Conservation (phyloP, 2,797 vertebrate species). For the Allobates femoralis region DNA sequence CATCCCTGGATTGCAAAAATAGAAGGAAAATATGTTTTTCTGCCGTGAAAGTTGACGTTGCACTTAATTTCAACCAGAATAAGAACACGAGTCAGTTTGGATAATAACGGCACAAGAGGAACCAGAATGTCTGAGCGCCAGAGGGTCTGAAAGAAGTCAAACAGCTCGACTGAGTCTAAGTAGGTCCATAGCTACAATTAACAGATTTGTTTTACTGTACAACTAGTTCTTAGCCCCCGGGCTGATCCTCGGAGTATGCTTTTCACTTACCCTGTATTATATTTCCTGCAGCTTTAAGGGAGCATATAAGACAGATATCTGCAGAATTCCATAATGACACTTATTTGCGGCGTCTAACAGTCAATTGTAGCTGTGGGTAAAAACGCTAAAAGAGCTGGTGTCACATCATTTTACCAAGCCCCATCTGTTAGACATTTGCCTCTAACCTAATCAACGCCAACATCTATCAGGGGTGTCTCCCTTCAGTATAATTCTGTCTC, state of each 20-base stretch:
- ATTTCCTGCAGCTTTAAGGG: conserved; percentile 24
- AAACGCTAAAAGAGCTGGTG: conserved; percentile 38
- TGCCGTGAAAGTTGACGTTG: no score
- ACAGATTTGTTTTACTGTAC: conserved; percentile 29
- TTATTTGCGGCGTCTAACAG: conserved; percentile 23
- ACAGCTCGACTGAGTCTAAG: conserved; percentile 28
- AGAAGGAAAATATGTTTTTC: neutral
- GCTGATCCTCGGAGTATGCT: conserved; percentile 5
- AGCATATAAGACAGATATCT: neutral
- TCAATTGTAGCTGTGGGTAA: conserved; percentile 49
- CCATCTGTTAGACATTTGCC: conserved; percentile 58
- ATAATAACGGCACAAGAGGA: neutral
- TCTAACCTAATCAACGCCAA: conserved; percentile 61
- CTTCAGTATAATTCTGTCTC: conserved; percentile 34
- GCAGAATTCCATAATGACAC: neutral
- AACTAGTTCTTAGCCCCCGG: neutral
- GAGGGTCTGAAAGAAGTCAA: conserved; percentile 30
- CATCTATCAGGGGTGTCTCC: conserved; percentile 46
- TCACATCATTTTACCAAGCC: conserved; percentile 41
- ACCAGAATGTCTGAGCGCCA: neutral
- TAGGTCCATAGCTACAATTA: conserved; percentile 10
- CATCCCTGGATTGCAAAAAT: neutral
- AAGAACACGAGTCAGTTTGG: neutral
- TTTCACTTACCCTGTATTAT: conserved; percentile 23
- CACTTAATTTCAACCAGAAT: neutral